Conservation (phyloP, 2,888 invertebrate species). For the Mythimna albipuncta region DNA sequence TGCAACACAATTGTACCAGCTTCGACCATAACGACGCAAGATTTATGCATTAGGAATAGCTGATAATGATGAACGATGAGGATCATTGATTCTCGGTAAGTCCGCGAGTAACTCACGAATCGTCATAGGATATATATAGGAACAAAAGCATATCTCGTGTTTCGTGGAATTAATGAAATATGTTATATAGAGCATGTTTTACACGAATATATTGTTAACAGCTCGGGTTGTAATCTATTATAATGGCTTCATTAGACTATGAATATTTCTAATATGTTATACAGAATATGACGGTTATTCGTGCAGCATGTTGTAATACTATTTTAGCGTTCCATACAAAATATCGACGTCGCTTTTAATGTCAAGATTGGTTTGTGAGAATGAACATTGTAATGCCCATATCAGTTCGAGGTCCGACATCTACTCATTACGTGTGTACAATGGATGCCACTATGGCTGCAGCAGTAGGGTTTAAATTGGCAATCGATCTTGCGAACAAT, state of each 20-base stretch:
- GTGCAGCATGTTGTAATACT: constrained; percentile 18
- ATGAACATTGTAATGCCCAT: constrained; percentile 27
- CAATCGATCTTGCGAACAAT: constrained; percentile 16
- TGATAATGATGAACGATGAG: constrained; percentile 66
- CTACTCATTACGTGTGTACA: constrained; percentile 6
- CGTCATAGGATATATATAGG: constrained; percentile 46
- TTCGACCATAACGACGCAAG: constrained; percentile 47
- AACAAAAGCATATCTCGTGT: constrained; percentile 6
- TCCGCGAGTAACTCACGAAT: constrained; percentile 57
- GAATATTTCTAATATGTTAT: constrained; percentile 11
- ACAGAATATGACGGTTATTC: constrained; percentile 27
- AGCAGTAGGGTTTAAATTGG: constrained; percentile 12
- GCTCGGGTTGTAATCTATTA: constrained; percentile 18
- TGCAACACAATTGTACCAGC: constrained; percentile 57
- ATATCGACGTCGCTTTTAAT: constrained; percentile 14
- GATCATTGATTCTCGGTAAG: constrained; percentile 60
- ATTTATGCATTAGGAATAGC: constrained; percentile 62
- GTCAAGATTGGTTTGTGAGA: constrained; percentile 24
- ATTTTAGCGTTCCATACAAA: constrained; percentile 2
- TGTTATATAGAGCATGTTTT: constrained; percentile 6
- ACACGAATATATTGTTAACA: constrained; percentile 10
- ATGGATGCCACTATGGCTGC: constrained; percentile 6
- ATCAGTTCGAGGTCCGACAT: constrained; percentile 16
- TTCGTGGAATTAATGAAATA: constrained; percentile 27
- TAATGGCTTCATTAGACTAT: constrained; percentile 35